Percentiles rank a stretch among this genome's conserved stretches.
These are phyloP conservation scores for Drosophila novamexicana DNA, from an alignment of 1,140 invertebrate genomes.

Conservation along the genomic window DNA sequence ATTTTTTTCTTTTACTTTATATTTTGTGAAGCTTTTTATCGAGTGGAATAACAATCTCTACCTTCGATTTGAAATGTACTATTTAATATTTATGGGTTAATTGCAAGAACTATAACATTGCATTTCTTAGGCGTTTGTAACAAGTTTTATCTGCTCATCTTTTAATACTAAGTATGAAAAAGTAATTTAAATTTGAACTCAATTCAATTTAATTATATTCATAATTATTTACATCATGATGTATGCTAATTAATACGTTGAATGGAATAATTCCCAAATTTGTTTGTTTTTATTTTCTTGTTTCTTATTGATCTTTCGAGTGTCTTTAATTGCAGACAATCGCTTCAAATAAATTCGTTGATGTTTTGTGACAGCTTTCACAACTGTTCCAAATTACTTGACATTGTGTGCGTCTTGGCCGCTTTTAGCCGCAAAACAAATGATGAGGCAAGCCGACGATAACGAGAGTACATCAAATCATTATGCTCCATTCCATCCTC, in stretches of 20 bases:
- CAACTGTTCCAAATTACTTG: constrained; percentile 29
- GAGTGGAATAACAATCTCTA: constrained; percentile 11
- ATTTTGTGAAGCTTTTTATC: constrained; percentile 30
- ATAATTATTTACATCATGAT: constrained; percentile 77
- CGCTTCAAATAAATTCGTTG: constrained; percentile 65
- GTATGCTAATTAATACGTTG: constrained; percentile 62
- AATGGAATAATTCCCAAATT: constrained; percentile 43
- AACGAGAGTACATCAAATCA: background rate
- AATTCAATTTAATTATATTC: constrained; percentile 70
- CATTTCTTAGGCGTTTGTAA: constrained; percentile 1
- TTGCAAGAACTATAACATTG: constrained; percentile 21
- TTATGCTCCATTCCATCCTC: constrained; percentile 15
- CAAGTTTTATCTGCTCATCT: constrained; percentile 5
- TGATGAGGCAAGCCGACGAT: constrained; percentile 41
- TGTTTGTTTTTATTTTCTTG: constrained; percentile 25
- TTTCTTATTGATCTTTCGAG: constrained; percentile 7
- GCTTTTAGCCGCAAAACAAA: constrained; percentile 64
- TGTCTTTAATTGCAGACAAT: constrained; percentile 33
- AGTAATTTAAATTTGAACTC: constrained; percentile 75
- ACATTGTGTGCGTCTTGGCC: constrained; percentile 63
- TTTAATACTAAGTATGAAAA: constrained; percentile 63
- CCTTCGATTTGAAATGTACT: background rate
- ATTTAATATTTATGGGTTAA: constrained; percentile 25
- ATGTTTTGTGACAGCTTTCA: constrained; percentile 32
- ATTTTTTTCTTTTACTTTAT: background rate